Conservation (phyloP, 2,113 vertebrate species). For the Heloderma charlesbogerti region DNA sequence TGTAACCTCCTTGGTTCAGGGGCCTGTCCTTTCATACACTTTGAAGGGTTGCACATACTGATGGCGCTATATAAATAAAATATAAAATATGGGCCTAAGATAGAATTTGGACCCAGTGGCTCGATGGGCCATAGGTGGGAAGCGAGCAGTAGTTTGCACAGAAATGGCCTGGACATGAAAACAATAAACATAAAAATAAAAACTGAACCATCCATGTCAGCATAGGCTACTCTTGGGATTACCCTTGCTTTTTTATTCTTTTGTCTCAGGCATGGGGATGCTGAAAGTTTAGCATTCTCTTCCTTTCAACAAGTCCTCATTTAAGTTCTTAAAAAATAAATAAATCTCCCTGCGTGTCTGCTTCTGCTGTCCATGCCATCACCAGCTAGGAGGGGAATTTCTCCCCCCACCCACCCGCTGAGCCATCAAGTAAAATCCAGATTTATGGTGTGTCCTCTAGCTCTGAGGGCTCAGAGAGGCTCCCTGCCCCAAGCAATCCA, state of each 20-base stretch:
- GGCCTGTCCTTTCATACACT: too few species aligned
- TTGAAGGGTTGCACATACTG: too few species aligned
- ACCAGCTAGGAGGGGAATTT: neutral
- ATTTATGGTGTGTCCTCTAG: neutral
- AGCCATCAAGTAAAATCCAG: neutral
- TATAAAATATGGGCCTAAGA: neutral
- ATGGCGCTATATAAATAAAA: neutral
- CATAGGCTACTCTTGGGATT: neutral
- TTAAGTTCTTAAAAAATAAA: neutral
- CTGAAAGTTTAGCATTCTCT: neutral
- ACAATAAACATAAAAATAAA: too few species aligned
- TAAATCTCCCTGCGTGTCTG: neutral
- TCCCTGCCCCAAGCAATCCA: neutral
- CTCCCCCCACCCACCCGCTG: neutral
- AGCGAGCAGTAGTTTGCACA: neutral
- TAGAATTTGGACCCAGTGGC: neutral
- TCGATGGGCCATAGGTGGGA: neutral
- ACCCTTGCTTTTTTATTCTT: neutral
- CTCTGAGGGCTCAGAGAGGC: neutral
- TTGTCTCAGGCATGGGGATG: neutral
- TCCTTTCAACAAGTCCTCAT: constrained; percentile 8
- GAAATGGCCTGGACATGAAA: neutral
- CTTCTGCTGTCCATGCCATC: neutral
- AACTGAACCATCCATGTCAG: neutral
- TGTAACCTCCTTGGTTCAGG: too few species aligned